Base-by-base conservation (phyloP, 1,140 invertebrate genomes). In the Uloborus diversus region DNA sequence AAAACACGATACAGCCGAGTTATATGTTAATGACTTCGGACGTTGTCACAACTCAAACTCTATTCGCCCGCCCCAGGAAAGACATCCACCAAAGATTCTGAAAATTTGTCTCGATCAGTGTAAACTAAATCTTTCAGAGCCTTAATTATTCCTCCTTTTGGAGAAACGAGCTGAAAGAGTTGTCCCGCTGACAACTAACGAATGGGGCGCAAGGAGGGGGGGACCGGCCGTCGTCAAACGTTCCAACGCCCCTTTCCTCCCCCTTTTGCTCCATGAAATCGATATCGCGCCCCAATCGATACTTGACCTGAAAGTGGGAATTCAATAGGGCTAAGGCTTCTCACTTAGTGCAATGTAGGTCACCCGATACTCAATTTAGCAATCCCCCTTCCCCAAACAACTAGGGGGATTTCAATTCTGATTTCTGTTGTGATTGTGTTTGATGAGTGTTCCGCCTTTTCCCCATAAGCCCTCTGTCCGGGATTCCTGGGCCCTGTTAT, bases 401-500 rank as follows among this genome's bases (percentile, higher is more conserved):
- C 23, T 28, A 30, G 32, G 64, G 53, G 32, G 53, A 35, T 59
- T 59, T 59, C 68, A 57, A 62, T 62, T 73, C 70, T 62, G 70
- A 73, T 73, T 73, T 73, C 70, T 73, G 70, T 73, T 73, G 70
- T 73, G 70, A 73, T 73, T 73, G 70, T 73, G 70, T 61, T 73
- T 61, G 70, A 73, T 73, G 70, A 35, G 57, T 49, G 70, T 49
- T 30, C 70, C 70, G 70, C 70, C 70, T 47, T 73, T 73, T 73
- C 70, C n/a, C 70, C 70, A 73, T 73, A 73, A 62, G 20, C 7
- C 51, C 13, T 13, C 30, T 23, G 27, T 56, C 25, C 57, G 57
- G 57, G 27, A 32, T 27, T 59, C 27, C 27, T 62, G 37, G 59
- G 59, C 23, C 59, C 59, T 62, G 59, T 62, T 62, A 11, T 9